Percentiles rank a stretch among this genome's conserved stretches.
phyloP scores from a whole-genome alignment of 2,797 vertebrate species.

The Notolepis coatsorum region DNA sequence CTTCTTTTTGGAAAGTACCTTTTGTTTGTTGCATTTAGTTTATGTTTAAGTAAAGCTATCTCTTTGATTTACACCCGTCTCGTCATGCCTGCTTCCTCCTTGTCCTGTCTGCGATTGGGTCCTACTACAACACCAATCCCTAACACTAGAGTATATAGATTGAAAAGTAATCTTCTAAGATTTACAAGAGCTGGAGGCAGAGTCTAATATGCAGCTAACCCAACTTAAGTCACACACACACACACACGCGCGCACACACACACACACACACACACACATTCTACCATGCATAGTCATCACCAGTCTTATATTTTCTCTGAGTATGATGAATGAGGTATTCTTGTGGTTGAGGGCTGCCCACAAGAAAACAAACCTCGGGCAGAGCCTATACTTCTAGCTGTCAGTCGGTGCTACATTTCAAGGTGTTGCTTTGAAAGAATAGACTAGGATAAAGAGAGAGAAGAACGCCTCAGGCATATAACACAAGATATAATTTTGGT shows the following conservation, averaged over 20 bases:
- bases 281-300: constrained; percentile 60
- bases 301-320: constrained; percentile 69
- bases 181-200: too few relatives aligned
- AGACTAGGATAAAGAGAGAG: not conserved
- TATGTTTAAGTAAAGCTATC: too few relatives aligned
- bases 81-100: too few relatives aligned
- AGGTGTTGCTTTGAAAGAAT: constrained; percentile 43
- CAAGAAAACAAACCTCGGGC: constrained; percentile 67
- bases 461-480: not conserved
- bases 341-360: constrained; percentile 59
- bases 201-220: not conserved
- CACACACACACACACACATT: constrained; percentile 17
- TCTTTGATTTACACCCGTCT: too few relatives aligned
- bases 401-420: constrained; percentile 46
- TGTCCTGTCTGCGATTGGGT: too few relatives aligned
- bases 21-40: too few relatives aligned
- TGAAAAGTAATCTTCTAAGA: too few relatives aligned
- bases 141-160: too few relatives aligned
- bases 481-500: constrained; percentile 3
- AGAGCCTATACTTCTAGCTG: constrained; percentile 51
- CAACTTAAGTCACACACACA: not conserved
- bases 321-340: constrained; percentile 59
- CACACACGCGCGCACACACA: not conserved
- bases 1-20: too few relatives aligned
- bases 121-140: too few relatives aligned